These are phyloP conservation scores for Caenorhabditis virilis DNA, from an alignment of 2,888 invertebrate species.

Conservation along the genomic window DNA sequence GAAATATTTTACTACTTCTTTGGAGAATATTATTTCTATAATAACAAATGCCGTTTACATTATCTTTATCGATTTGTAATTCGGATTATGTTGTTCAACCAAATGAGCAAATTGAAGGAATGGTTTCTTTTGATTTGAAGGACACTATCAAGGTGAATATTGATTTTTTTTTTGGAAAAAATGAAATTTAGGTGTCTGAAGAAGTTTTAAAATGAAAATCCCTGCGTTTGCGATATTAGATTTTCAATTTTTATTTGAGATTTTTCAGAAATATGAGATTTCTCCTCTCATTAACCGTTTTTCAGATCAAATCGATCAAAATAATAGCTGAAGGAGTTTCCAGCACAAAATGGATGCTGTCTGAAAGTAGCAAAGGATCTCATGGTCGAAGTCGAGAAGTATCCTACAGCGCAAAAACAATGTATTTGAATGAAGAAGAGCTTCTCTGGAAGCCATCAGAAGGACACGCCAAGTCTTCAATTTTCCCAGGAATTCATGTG, in stretches of 20 bases:
- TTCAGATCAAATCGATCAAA: slow-evolving; percentile 30
- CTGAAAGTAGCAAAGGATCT: slow-evolving; percentile 19
- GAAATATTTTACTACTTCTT: too few species aligned
- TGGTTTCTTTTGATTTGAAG: slow-evolving; percentile 26
- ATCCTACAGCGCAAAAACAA: slow-evolving; percentile 30
- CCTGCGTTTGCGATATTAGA: too few species aligned
- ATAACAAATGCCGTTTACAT: slow-evolving; percentile 27
- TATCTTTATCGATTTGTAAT: slow-evolving; percentile 26
- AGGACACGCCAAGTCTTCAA: slow-evolving; percentile 33
- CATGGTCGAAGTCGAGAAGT: slow-evolving; percentile 37
- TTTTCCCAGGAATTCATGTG: slow-evolving; percentile 32
- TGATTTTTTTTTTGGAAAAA: background rate
- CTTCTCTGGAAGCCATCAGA: slow-evolving; percentile 35
- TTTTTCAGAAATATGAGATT: too few species aligned
- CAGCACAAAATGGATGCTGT: slow-evolving; percentile 33
- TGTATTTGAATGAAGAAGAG: slow-evolving; percentile 24
- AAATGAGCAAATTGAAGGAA: slow-evolving; percentile 22
- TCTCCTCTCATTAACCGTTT: background rate
- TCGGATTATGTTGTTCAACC: slow-evolving; percentile 31
- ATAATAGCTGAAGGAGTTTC: slow-evolving; percentile 28
- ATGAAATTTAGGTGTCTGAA: too few species aligned
- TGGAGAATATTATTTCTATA: too few species aligned
- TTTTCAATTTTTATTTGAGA: too few species aligned
- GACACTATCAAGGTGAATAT: slow-evolving; percentile 32
- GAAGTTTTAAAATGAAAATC: too few species aligned